Base-by-base conservation (phyloP, 2,888 invertebrate genomes). In the Caenorhabditis parvicauda region DNA sequence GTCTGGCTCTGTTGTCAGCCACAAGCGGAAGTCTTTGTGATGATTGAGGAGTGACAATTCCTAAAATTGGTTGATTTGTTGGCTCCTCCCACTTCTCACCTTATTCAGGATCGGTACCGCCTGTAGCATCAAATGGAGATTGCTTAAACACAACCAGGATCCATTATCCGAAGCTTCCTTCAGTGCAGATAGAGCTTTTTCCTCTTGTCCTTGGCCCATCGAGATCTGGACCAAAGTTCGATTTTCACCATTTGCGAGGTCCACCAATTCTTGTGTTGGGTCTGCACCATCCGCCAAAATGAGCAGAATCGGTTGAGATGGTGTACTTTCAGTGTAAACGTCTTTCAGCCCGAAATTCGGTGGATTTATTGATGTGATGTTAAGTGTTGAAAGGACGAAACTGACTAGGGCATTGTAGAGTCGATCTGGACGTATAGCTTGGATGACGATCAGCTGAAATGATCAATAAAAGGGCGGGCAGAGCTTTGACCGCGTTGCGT, bases 241-340 rank as follows among this genome's bases (percentile, higher is more conserved):
- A n/a, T n/a, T n/a, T 0, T 81, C 80, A 25, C 82, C 84, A 12
- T 83, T 77, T 0, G 89, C 89, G 38, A 89, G 82, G 45, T 88
- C 87, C 57, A 86, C 85, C 9, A 92, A 85, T 81, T 92, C 91
- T 22, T 69, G 68, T 0, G 92, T 89, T 21, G 93, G 94, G 85
- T 96, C 95, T 35, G 89, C 89, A 37, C 94, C 95, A 24, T 91
- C 88, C 50, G 91, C 89, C 38, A 90, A 88, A 48, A 95, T 86
- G 71, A 96, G 85, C 44, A 98, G 83, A 51, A 91, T 87, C 0
- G 94, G 91, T 73, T 89, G 88, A 0, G 81, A 77, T 1, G 85
- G 77, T 19, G 48, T 50, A 38, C 61, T 58, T 76, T 88, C 88
- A 44, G 86, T 83, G 24, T 87, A 82, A 63, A 84, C 67, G 42